Conservation (phyloP, 2,888 invertebrate genomes). For the Vesta saturnalis region DNA sequence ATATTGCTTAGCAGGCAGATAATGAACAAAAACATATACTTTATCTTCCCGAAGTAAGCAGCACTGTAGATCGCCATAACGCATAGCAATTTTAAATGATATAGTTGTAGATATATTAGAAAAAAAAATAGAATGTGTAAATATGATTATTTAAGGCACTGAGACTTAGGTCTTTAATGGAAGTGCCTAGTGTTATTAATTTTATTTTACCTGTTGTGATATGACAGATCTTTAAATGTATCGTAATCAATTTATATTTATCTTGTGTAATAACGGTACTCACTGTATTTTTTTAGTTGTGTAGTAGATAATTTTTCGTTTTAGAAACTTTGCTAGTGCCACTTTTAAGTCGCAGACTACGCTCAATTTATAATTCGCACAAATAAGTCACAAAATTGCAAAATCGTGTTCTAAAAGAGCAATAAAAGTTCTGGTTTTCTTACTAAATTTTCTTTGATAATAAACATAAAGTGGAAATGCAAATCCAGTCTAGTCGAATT, state of each 20-base stretch:
- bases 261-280: not conserved
- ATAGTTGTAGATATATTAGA: slow-evolving; percentile 29
- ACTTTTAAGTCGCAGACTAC: not conserved
- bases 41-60: slow-evolving; percentile 57
- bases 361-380: not conserved
- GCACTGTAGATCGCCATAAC: slow-evolving; percentile 49
- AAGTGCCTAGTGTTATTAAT: slow-evolving; percentile 60
- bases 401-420: not conserved
- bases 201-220: slow-evolving; percentile 59
- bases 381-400: not conserved
- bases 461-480: not conserved
- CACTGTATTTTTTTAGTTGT: not conserved
- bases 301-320: not conserved
- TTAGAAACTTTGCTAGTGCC: not conserved
- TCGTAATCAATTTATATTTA: slow-evolving; percentile 25
- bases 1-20: slow-evolving; percentile 39
- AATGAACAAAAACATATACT: slow-evolving; percentile 41
- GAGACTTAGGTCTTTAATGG: slow-evolving; percentile 52
- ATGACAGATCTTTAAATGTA: slow-evolving; percentile 43
- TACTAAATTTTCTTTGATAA: too few relatives aligned
- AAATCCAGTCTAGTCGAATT: not conserved
- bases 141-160: slow-evolving; percentile 56
- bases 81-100: slow-evolving; percentile 28
- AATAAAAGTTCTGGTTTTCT: not conserved
- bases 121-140: slow-evolving; percentile 29